A percentile compares a stretch with the other conserved stretches of the same genome.
Conservation (phyloP, 2,113 vertebrate species). For the Psephotus haematonotus region DNA sequence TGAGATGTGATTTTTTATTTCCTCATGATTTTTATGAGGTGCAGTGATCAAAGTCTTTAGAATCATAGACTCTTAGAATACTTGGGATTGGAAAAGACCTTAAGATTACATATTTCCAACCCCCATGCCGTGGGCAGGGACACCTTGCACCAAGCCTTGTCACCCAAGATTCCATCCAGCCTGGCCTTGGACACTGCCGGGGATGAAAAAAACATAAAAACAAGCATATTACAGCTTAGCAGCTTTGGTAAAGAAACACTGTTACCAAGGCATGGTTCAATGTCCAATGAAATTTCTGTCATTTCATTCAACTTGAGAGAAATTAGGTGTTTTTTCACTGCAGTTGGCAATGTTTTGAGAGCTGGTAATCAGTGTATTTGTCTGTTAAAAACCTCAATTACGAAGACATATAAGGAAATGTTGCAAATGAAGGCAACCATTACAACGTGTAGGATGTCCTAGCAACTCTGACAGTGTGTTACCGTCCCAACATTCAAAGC, state of each 20-base stretch:
- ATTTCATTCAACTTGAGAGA: background rate
- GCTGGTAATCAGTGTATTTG: background rate
- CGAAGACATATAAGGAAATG: background rate
- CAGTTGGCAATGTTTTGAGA: background rate
- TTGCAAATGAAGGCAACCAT: background rate
- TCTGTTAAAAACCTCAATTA: background rate
- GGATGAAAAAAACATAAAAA: background rate
- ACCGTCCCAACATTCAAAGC: background rate
- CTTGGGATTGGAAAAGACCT: background rate
- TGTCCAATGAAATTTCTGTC: background rate
- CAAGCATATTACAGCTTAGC: background rate
- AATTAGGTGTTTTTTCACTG: background rate
- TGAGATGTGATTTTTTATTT: background rate
- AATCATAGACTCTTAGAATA: background rate
- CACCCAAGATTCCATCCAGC: background rate
- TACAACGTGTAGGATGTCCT: background rate
- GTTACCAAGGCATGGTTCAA: background rate
- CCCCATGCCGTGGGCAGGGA: background rate
- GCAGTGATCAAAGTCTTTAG: background rate
- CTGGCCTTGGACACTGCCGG: background rate
- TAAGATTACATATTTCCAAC: background rate
- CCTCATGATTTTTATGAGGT: background rate
- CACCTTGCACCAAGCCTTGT: background rate
- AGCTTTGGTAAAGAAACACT: background rate
- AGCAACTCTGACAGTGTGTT: background rate